Evolutionary conservation across 2,888 invertebrate species (phyloP).

Genomic region (Drosophila koepferae): DNA sequence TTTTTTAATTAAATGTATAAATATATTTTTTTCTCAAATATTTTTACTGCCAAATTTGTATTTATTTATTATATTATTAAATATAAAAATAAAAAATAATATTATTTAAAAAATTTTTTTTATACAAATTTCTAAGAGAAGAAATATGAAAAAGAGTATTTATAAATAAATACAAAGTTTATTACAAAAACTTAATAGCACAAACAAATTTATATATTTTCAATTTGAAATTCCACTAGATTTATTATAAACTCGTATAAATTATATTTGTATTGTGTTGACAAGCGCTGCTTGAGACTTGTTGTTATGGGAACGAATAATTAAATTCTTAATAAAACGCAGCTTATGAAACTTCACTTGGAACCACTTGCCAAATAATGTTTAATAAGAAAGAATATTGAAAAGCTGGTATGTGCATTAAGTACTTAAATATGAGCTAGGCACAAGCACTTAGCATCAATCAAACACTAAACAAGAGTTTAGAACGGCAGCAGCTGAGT

Average conservation of each 20-base stretch:
- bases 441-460: constrained; percentile 81
- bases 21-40: no score
- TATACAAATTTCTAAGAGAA: no score
- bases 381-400: constrained; percentile 43
- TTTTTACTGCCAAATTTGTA: no score
- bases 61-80: no score
- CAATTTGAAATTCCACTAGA: no score
- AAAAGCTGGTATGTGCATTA: constrained; percentile 32
- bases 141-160: no score
- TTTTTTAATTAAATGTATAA: no score
- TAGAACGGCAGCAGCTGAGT: constrained; percentile 68
- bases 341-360: neutral
- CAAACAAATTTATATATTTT: no score
- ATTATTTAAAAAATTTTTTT: no score
- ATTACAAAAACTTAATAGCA: no score
- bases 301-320: neutral
- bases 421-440: constrained; percentile 46
- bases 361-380: constrained; percentile 4
- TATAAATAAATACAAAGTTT: no score
- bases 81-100: no score
- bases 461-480: constrained; percentile 80
- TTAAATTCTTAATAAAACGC: neutral
- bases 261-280: neutral
- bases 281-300: neutral
- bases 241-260: neutral